Base-by-base conservation (phyloP, 1,140 invertebrate genomes). In the Apis florea region DNA sequence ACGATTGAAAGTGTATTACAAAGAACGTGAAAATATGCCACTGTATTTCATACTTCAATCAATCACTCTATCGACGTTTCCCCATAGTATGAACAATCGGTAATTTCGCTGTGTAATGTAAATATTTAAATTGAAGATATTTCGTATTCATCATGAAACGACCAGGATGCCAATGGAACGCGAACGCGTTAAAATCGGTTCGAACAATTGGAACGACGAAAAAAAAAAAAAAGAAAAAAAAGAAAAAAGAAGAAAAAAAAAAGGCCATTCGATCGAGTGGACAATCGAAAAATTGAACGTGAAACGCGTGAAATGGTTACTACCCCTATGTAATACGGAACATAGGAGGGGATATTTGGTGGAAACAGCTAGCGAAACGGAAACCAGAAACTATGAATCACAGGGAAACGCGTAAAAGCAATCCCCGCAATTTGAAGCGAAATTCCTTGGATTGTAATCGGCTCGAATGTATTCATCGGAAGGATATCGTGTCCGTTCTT, bases 61-160 rank as follows among this genome's bases (percentile, higher is more conserved):
- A 53, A 79, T 73, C 54, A 40, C 12, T 10, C 24, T 13, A 63
- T 79, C 77, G 56, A 53, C 40, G 24, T 26, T 54, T 21, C n/a
- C 10, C 68, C 6, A 1, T 26, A 17, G 24, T 15, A 2, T 17
- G n/a, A 19, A 17, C n/a, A 24, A 24, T 15, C 54, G 40, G 24
- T 54, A 53, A 61, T 71, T 71, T 70, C 54, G 13, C 40, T 58
- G 6, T 54, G 58, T 58, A 72, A 79, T 72, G 24, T 26, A 79
- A 79, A 79, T 70, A 79, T 79, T 79, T 71, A 63, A 79, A 63
- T 72, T 17, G 58, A 40, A 13, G 70, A 24, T 53, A 72, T 72
- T 71, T 63, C 68, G 49, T n/a, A 31, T 78, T 69, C 53, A 40
- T 63, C 9, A 0, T 51, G 24, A 63, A 70, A 49, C 53, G 47